Conservation (phyloP, 2,888 invertebrate genomes). For the Drosophila tripunctata region DNA sequence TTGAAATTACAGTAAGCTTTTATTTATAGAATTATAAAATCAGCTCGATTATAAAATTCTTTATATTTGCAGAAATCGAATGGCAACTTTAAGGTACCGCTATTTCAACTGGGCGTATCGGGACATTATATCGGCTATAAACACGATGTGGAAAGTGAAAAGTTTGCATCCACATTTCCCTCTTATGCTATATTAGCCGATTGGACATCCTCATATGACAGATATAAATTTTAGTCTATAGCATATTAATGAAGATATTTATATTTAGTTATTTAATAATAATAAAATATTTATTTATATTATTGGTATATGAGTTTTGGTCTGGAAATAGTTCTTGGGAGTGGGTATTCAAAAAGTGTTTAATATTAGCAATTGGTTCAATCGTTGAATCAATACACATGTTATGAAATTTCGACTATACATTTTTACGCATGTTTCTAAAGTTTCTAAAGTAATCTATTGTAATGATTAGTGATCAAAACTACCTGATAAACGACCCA, state of each 20-base stretch:
- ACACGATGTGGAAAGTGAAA: conserved; percentile 83
- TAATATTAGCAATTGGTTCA: not conserved
- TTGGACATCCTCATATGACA: conserved; percentile 85
- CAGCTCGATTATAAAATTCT: too few relatives aligned
- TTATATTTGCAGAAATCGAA: conserved; percentile 51
- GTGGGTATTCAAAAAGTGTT: not conserved
- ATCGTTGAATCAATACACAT: too few relatives aligned
- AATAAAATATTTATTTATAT: not conserved
- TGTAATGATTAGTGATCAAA: too few relatives aligned
- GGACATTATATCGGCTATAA: conserved; percentile 84
- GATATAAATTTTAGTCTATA: conserved; percentile 67
- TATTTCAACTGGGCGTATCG: conserved; percentile 83
- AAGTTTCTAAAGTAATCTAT: too few relatives aligned
- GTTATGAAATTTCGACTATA: too few relatives aligned
- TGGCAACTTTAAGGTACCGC: conserved; percentile 48
- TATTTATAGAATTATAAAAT: not conserved
- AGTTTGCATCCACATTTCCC: conserved; percentile 85
- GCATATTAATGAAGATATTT: not conserved
- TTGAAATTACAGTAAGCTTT: conserved; percentile 66
- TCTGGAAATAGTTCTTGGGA: not conserved
- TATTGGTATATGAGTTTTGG: not conserved
- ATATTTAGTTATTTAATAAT: not conserved
- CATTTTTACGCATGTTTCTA: too few relatives aligned
- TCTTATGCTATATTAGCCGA: conserved; percentile 84
- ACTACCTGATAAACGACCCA: too few relatives aligned